A percentile compares a stretch with the other conserved stretches of the same genome.
phyloP scores from a whole-genome alignment of 2,888 invertebrate genomes.

The Euplagia quadripunctaria region DNA sequence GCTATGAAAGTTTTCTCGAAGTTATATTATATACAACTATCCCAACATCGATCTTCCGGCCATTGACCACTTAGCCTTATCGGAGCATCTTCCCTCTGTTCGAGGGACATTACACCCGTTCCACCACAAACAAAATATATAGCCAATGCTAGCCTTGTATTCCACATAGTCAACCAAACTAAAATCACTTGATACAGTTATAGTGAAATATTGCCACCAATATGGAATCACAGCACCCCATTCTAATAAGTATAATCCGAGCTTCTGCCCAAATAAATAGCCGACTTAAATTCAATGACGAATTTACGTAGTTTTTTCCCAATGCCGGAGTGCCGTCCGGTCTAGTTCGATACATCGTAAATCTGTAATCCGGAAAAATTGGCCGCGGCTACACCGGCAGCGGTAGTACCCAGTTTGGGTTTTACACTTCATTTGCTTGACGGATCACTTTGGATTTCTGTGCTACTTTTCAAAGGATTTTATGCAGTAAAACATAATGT shows the following conservation, averaged over 20 bases:
- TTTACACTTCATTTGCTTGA: slow-evolving; percentile 74
- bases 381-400: slow-evolving; percentile 50
- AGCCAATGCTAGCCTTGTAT: neutral
- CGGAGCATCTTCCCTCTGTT: slow-evolving; percentile 2
- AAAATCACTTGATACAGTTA: neutral
- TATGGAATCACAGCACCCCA: neutral
- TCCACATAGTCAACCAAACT: neutral
- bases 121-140: neutral
- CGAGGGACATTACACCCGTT: neutral
- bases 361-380: slow-evolving; percentile 80
- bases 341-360: slow-evolving; percentile 67
- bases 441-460: slow-evolving; percentile 49
- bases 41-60: no score
- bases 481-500: no score
- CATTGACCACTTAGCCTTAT: slow-evolving; percentile 6
- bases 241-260: slow-evolving; percentile 16
- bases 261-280: slow-evolving; percentile 52
- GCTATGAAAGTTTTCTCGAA: no score
- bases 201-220: neutral
- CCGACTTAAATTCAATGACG: slow-evolving; percentile 56
- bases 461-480: slow-evolving; percentile 27
- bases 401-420: slow-evolving; percentile 51
- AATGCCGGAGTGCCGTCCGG: slow-evolving; percentile 57
- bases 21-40: no score
- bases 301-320: slow-evolving; percentile 60